Percentiles rank a stretch among this genome's conserved stretches.
Conservation (phyloP, 2,113 vertebrate genomes). For the Motacilla alba region DNA sequence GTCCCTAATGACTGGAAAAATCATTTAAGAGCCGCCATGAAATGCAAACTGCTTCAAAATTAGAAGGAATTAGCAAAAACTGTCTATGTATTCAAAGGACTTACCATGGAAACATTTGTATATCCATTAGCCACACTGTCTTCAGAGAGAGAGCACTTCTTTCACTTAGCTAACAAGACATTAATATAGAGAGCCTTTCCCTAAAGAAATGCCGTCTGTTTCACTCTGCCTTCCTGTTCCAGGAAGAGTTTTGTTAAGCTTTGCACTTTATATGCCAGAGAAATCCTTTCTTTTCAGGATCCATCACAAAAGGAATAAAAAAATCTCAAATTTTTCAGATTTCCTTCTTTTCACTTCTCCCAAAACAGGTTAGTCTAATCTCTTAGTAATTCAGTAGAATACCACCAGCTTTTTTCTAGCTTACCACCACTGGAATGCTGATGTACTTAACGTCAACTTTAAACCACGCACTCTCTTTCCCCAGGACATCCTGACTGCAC, state of each 20-base stretch:
- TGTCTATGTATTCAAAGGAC: background rate
- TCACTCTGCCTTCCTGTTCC: constrained; percentile 50
- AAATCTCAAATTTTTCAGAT: background rate
- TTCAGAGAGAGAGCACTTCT: background rate
- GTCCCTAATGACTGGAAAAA: constrained; percentile 10
- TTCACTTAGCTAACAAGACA: background rate
- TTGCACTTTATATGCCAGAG: background rate
- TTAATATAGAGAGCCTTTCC: background rate
- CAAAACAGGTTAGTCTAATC: background rate
- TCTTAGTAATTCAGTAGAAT: background rate
- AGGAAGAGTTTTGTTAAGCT: constrained; percentile 45
- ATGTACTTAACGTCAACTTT: constrained; percentile 62
- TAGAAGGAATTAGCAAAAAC: background rate
- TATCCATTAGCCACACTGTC: background rate
- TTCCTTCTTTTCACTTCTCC: background rate
- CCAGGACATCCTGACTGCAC: constrained; percentile 98
- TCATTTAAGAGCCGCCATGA: background rate
- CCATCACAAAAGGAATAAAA: background rate
- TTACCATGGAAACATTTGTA: background rate
- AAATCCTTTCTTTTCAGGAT: constrained; percentile 17
- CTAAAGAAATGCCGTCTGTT: constrained; percentile 12
- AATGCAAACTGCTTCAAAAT: background rate
- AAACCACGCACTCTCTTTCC: constrained; percentile 72
- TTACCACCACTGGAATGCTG: constrained; percentile 60
- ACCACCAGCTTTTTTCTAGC: constrained; percentile 33